Evolutionary conservation across 2,888 invertebrate species (phyloP).

Genomic region (Ptychoptera albimana): DNA sequence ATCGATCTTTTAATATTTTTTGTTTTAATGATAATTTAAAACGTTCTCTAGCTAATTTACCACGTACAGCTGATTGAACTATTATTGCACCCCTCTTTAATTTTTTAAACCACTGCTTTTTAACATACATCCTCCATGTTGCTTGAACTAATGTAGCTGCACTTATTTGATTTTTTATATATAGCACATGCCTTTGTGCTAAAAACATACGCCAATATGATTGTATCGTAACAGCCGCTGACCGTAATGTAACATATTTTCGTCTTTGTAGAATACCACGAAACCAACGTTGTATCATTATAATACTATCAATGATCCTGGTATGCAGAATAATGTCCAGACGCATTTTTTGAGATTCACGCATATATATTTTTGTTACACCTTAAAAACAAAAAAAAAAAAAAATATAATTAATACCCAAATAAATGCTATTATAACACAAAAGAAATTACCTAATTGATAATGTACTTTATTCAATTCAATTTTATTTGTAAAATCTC

Average conservation of each 20-base stretch:
- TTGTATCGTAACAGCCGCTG: constrained; percentile 64
- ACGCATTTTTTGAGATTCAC: constrained; percentile 86
- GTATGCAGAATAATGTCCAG: constrained; percentile 84
- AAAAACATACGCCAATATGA: constrained; percentile 49
- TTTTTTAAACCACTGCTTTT: constrained; percentile 48
- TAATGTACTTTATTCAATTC: constrained; percentile 81
- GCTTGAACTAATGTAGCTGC: constrained; percentile 59
- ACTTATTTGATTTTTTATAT: constrained; percentile 35
- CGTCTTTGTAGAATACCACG: constrained; percentile 63
- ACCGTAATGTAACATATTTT: constrained; percentile 55
- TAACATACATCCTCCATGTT: constrained; percentile 55
- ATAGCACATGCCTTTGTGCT: constrained; percentile 36
- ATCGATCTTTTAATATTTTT: constrained; percentile 16
- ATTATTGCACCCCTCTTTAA: constrained; percentile 39
- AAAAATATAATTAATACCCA: constrained; percentile 1
- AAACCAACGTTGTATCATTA: constrained; percentile 84
- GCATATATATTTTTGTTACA: constrained; percentile 79
- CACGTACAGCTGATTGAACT: constrained; percentile 60
- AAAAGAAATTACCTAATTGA: constrained; percentile 48
- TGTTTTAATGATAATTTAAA: constrained; percentile 29
- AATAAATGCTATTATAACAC: background rate
- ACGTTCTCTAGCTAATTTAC: constrained; percentile 42
- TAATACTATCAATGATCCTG: constrained; percentile 84
- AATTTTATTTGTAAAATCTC: constrained; percentile 65
- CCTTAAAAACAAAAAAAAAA: constrained; percentile 35